Evolutionary conservation across 64 coral and sea anemone species (phyloP), one percentile per base, ranked within the genome.

Genomic region (Pocillopora damicornis): DNA sequence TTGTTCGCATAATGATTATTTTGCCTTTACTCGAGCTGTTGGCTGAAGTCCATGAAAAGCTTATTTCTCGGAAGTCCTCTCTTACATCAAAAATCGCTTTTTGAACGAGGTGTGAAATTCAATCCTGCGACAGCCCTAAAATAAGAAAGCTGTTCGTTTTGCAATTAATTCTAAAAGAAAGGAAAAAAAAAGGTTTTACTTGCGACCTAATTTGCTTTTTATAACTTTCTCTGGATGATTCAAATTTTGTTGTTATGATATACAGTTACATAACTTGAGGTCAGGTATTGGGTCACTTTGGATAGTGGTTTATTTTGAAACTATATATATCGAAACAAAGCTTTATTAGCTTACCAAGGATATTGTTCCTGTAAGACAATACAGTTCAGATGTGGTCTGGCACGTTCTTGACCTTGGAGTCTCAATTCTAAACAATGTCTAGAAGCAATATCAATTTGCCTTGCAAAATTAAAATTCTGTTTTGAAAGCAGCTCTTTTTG

Each of bases 261-360:
- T 13, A 35, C 59, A 12, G 22, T 79, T 13, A 79, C 62, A 35
- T 42, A 37, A 77, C 16, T 1, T 23, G 5, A 64, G 67, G 35
- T 62, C 23, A 16, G 34, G 10, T 26, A 26, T 10, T 16, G 1
- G 20, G 59, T 62, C 61, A 82, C 1, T 22, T 11, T 38, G 35
- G 16, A 20, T 18, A 35, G 61, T 11, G 80, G 35, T 14, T 73
- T 58, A 72, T 59, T 72, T 58, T 58, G 37, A 85, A 85, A 42
- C 38, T 85, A 72, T 85, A 85, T 73, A 72, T 85, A 17, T 72
- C 81, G 65, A 58, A 38, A 23, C 63, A 71, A 85, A 25, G 38
- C 68, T 72, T 67, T 30, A 58, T 68, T 58, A 8, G 79, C 79
- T 81, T 63, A 81, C 30, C 37, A 60, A 18, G 4, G 63, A 63